phyloP scores from a whole-genome alignment of 2,797 vertebrate genomes.

The Glyptemys insculpta region DNA sequence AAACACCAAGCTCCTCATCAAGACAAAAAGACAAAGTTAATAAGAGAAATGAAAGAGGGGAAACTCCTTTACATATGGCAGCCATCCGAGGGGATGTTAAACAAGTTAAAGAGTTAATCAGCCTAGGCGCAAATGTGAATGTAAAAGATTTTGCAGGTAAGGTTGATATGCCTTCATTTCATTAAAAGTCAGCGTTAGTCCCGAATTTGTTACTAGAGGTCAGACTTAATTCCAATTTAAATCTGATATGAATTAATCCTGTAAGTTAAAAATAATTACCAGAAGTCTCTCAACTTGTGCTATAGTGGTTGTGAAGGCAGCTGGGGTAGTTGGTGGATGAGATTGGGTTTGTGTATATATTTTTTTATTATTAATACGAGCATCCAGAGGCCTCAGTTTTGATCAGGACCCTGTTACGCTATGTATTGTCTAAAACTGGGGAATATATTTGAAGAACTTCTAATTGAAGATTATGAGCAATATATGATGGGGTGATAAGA shows the following conservation, averaged over 20 bases:
- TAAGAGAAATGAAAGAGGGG: conserved; percentile 97
- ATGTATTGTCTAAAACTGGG: rapidly evolving
- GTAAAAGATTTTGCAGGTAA: conserved; percentile 99
- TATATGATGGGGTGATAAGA: background rate
- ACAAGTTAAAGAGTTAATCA: conserved; percentile 97
- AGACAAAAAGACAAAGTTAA: conserved; percentile 99
- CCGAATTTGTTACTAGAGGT: background rate
- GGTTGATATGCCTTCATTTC: background rate
- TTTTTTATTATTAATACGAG: background rate
- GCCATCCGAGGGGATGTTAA: conserved; percentile 97
- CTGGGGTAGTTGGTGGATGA: background rate
- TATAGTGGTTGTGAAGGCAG: background rate
- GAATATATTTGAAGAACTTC: background rate
- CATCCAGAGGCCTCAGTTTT: background rate
- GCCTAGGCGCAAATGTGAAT: conserved; percentile 96
- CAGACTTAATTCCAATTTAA: background rate
- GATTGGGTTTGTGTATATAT: background rate
- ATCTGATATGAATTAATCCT: background rate
- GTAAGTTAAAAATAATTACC: rapidly evolving
- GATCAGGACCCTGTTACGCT: background rate
- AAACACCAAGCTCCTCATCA: conserved; percentile 91
- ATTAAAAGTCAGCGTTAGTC: background rate
- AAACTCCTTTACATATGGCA: conserved; percentile 98
- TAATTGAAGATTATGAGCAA: no score
- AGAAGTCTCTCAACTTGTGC: background rate